Evolutionary conservation across 2,888 invertebrate species (phyloP).

Genomic region (Oxytorus armatus): DNA sequence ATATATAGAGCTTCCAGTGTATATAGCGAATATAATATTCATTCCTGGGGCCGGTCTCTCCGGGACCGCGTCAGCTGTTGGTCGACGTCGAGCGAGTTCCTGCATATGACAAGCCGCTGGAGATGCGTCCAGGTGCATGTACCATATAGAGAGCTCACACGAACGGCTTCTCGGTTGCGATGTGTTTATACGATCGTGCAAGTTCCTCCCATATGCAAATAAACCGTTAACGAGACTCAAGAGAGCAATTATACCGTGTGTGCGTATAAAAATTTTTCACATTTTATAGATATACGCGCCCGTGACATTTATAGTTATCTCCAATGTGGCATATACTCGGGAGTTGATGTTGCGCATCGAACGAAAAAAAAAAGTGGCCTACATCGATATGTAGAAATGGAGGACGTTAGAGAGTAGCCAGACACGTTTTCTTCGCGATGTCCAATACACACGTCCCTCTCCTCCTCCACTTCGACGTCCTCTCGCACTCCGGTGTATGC

Average conservation of each 20-base stretch:
- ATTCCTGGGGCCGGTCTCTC: not conserved
- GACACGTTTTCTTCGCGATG: not conserved
- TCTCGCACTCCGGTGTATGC: conserved; percentile 1
- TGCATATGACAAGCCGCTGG: conserved; percentile 3
- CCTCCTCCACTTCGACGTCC: not conserved
- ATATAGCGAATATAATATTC: conserved; percentile 6
- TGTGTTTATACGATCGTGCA: conserved; percentile 9
- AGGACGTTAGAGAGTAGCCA: too few relatives aligned
- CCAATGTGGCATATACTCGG: too few relatives aligned
- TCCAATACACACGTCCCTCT: not conserved
- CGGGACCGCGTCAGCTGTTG: conserved; percentile 20
- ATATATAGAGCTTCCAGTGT: not conserved
- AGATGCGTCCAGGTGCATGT: conserved; percentile 49
- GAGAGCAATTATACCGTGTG: not conserved
- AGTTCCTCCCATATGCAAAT: conserved; percentile 50
- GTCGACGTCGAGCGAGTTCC: conserved; percentile 20
- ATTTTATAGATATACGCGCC: too few relatives aligned
- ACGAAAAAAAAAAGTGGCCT: too few relatives aligned
- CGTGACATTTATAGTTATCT: too few relatives aligned
- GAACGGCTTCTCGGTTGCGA: not conserved
- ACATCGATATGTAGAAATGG: too few relatives aligned
- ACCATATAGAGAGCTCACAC: conserved; percentile 5
- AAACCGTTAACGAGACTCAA: conserved; percentile 50
- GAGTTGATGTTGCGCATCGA: too few relatives aligned
- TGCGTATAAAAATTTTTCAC: too few relatives aligned